Percentiles rank a stretch among this genome's conserved stretches.
phyloP scores from a whole-genome alignment of 2,888 invertebrate species.

The Caenorhabditis angaria region DNA sequence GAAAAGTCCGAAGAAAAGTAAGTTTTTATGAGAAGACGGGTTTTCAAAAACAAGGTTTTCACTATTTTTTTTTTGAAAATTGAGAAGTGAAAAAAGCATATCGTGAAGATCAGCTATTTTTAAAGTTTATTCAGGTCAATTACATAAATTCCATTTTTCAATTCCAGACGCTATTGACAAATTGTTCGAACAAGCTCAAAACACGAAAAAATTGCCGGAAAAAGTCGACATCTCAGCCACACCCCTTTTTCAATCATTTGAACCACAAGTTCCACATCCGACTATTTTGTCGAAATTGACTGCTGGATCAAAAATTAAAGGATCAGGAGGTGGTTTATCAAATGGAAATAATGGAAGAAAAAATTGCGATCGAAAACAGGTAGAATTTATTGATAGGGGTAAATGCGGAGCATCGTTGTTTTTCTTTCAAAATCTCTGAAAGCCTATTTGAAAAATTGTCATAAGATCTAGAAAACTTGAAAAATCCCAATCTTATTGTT shows the following conservation, averaged over 20 bases:
- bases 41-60: too few species aligned
- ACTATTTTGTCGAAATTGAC: slow-evolving; percentile 16
- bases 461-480: too few species aligned
- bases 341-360: background rate
- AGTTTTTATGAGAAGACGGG: background rate
- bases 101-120: too few species aligned
- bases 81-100: too few species aligned
- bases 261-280: slow-evolving; percentile 47
- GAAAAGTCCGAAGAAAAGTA: background rate
- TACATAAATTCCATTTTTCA: background rate
- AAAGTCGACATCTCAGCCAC: slow-evolving; percentile 43
- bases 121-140: too few species aligned
- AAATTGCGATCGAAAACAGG: background rate
- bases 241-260: slow-evolving; percentile 41
- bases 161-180: background rate
- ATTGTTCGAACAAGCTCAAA: background rate
- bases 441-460: too few species aligned
- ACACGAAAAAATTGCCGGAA: background rate
- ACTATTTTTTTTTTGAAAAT: too few species aligned
- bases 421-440: background rate
- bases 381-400: background rate
- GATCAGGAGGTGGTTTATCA: slow-evolving; percentile 25
- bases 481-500: too few species aligned
- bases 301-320: slow-evolving; percentile 11
- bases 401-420: background rate